A percentile compares a stretch with the other conserved stretches of the same genome.
These are phyloP conservation scores for Euzophera pinguis DNA, from an alignment of 2,888 invertebrate species.

Conservation along the genomic window DNA sequence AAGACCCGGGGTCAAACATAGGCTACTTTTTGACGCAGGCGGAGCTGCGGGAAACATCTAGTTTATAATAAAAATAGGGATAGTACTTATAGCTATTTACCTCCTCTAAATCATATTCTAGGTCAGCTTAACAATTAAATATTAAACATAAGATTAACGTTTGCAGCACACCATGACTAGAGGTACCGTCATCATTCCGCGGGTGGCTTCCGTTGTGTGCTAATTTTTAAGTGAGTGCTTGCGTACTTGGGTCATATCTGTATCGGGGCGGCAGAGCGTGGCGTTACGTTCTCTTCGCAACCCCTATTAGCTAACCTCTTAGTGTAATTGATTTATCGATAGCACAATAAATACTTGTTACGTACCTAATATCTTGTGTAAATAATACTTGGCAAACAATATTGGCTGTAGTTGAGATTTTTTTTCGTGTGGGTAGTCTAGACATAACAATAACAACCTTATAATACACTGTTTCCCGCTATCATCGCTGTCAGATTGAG, in stretches of 20 bases:
- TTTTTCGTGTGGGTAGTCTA: too few species aligned
- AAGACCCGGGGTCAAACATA: too few species aligned
- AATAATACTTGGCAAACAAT: too few species aligned
- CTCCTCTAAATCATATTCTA: not conserved
- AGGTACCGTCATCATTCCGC: conserved; percentile 33
- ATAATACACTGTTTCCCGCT: not conserved
- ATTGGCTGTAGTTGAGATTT: not conserved
- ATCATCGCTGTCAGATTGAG: not conserved
- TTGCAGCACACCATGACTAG: conserved; percentile 15
- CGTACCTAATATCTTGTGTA: too few species aligned
- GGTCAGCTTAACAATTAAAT: not conserved
- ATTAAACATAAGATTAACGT: conserved; percentile 11
- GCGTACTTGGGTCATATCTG: conserved; percentile 52
- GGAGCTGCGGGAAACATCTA: too few species aligned
- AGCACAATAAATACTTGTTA: not conserved
- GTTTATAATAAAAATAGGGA: too few species aligned
- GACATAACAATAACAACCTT: too few species aligned
- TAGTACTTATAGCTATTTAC: too few species aligned
- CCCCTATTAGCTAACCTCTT: conserved; percentile 55
- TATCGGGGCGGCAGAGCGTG: conserved; percentile 64
- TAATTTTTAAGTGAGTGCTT: conserved; percentile 65
- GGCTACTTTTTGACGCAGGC: too few species aligned
- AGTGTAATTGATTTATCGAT: conserved; percentile 11
- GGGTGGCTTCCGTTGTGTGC: conserved; percentile 72
- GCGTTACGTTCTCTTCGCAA: conserved; percentile 70